Evolutionary conservation across 2,797 vertebrate genomes (phyloP).

Genomic region (Acomys russatus): DNA sequence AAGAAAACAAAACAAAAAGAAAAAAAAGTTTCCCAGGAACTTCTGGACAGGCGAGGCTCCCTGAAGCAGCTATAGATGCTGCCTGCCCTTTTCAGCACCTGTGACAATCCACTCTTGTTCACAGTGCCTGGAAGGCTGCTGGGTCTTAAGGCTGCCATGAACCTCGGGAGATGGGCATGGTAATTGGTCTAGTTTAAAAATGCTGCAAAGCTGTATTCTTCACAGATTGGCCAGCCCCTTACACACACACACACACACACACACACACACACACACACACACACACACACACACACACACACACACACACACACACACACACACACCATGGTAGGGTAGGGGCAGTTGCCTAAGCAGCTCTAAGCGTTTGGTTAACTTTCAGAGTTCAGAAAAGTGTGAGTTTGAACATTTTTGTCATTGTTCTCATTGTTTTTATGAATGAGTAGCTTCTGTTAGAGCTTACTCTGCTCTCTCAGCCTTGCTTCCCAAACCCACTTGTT

Average conservation of each 20-base stretch:
- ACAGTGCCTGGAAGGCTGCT: not conserved
- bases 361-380: not conserved
- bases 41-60: not conserved
- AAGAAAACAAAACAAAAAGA: too few species aligned
- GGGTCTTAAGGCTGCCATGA: not conserved
- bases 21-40: not conserved
- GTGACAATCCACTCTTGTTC: not conserved
- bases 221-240: not conserved
- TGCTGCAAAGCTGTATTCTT: not conserved
- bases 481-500: not conserved
- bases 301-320: too few species aligned
- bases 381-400: not conserved
- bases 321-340: too few species aligned
- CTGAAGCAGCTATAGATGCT: not conserved
- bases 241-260: not conserved
- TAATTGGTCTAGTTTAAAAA: not conserved
- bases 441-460: not conserved
- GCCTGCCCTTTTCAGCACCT: not conserved
- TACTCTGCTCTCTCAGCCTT: not conserved
- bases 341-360: too few species aligned
- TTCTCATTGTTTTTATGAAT: not conserved
- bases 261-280: too few species aligned
- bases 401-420: conserved; percentile 14
- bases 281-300: not conserved
- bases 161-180: not conserved